Percentiles rank a stretch among this genome's conserved stretches.
Conservation (phyloP, 2,888 invertebrate genomes). For the Drosophila siamana region DNA sequence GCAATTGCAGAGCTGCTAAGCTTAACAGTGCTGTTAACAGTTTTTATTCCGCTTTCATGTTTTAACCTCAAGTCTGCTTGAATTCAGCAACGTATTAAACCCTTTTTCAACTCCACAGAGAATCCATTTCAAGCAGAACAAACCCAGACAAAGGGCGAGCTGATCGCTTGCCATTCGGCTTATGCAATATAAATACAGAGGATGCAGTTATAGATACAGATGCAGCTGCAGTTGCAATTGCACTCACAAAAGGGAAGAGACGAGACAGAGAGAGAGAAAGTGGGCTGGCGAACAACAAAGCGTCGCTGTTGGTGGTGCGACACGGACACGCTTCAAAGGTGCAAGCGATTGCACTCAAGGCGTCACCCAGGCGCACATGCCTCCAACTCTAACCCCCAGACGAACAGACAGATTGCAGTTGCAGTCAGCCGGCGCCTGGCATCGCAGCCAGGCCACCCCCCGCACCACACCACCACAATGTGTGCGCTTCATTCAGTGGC, state of each 20-base stretch:
- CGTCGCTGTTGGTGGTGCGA: conserved; percentile 69
- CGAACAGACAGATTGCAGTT: conserved; percentile 74
- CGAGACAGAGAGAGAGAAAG: conserved; percentile 3
- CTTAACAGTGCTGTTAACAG: neutral
- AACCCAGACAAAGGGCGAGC: conserved; percentile 18
- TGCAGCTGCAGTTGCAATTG: neutral
- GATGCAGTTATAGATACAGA: conserved; percentile 26
- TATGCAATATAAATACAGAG: conserved; percentile 36
- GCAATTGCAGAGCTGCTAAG: too few relatives aligned
- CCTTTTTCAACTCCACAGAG: neutral
- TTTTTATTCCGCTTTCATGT: neutral
- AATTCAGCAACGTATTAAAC: neutral
- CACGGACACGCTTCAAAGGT: conserved; percentile 78
- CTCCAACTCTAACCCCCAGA: conserved; percentile 24
- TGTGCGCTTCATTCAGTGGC: conserved; percentile 30
- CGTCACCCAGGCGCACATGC: conserved; percentile 67
- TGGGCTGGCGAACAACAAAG: conserved; percentile 37
- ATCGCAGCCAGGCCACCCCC: neutral
- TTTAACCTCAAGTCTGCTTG: too few relatives aligned
- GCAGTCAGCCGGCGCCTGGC: conserved; percentile 59
- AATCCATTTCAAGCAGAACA: conserved; percentile 4
- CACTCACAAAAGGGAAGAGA: neutral
- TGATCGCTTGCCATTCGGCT: conserved; percentile 50
- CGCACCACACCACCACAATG: conserved; percentile 1
- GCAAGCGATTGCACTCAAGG: conserved; percentile 80